phyloP scores from a whole-genome alignment of 2,113 vertebrate genomes.

The Pungitius pungitius region DNA sequence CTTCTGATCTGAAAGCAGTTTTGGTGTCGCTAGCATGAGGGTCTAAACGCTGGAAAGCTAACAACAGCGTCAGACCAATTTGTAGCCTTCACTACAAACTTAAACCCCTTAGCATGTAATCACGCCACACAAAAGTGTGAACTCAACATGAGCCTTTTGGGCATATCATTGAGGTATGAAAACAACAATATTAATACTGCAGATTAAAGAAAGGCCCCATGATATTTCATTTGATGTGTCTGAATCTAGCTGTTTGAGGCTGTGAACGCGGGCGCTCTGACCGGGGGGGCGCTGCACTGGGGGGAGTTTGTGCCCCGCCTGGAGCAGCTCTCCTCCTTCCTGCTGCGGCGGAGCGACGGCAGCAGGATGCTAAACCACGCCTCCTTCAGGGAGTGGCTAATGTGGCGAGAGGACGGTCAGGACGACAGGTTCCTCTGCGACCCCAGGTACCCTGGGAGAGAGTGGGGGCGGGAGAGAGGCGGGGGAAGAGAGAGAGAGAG shows the following conservation, averaged over 20 bases:
- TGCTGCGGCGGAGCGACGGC: slow-evolving; percentile 91
- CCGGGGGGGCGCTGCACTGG: slow-evolving; percentile 82
- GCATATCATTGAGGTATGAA: too few species aligned
- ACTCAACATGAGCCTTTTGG: neutral
- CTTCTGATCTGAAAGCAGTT: too few species aligned
- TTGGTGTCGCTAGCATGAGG: too few species aligned
- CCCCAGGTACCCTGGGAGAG: slow-evolving; percentile 83
- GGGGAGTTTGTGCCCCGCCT: slow-evolving; percentile 93
- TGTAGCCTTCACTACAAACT: too few species aligned
- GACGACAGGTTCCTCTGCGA: slow-evolving; percentile 98
- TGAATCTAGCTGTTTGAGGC: slow-evolving; percentile 85
- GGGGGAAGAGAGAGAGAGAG: neutral
- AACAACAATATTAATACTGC: neutral
- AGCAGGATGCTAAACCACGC: slow-evolving; percentile 95
- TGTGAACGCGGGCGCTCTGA: slow-evolving; percentile 80
- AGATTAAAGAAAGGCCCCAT: neutral
- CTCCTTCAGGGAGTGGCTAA: slow-evolving; percentile 97
- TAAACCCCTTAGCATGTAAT: too few species aligned
- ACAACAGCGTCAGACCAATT: too few species aligned
- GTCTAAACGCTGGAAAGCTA: too few species aligned
- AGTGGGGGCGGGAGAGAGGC: too few species aligned
- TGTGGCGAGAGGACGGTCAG: slow-evolving; percentile 98
- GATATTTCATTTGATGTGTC: neutral
- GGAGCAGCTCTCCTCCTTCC: slow-evolving; percentile 94
- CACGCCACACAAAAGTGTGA: neutral